A percentile compares a stretch with the other conserved stretches of the same genome.
Evolutionary conservation across 2,888 invertebrate genomes (phyloP).

Genomic region (Gonocerus acuteangulatus): DNA sequence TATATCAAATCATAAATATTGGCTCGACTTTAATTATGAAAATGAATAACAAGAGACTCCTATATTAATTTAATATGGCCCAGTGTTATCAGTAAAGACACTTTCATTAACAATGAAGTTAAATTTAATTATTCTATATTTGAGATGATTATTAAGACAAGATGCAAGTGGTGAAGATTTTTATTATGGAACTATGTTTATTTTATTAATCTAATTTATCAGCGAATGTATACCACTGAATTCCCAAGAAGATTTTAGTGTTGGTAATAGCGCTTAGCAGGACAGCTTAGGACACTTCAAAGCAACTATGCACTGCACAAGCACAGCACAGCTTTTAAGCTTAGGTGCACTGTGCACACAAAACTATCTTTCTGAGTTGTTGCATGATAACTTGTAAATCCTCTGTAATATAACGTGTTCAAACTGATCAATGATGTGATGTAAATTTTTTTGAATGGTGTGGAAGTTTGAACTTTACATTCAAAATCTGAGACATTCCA

Average conservation of each 20-base stretch:
- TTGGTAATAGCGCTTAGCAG: slow-evolving; percentile 24
- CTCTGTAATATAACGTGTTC: too few species aligned
- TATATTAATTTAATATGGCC: not conserved
- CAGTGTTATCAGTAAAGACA: not conserved
- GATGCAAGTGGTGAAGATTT: not conserved
- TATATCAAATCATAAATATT: not conserved
- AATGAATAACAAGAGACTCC: too few species aligned
- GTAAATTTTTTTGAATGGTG: too few species aligned
- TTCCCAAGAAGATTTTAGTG: slow-evolving; percentile 25
- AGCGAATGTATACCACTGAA: too few species aligned
- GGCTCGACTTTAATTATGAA: too few species aligned
- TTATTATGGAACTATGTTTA: not conserved
- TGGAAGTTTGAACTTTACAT: too few species aligned
- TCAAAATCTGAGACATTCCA: too few species aligned
- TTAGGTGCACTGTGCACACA: slow-evolving; percentile 24
- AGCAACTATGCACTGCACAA: slow-evolving; percentile 1
- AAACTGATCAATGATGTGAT: too few species aligned
- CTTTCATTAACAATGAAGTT: not conserved
- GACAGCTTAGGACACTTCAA: slow-evolving; percentile 12
- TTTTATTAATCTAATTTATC: too few species aligned
- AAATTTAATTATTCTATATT: not conserved
- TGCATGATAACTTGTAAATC: slow-evolving; percentile 2
- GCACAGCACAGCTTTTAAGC: slow-evolving; percentile 27
- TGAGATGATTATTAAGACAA: slow-evolving; percentile 3
- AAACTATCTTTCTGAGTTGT: slow-evolving; percentile 4